Conservation (phyloP, 2,113 vertebrate species). For the Zosterops borbonicus region DNA sequence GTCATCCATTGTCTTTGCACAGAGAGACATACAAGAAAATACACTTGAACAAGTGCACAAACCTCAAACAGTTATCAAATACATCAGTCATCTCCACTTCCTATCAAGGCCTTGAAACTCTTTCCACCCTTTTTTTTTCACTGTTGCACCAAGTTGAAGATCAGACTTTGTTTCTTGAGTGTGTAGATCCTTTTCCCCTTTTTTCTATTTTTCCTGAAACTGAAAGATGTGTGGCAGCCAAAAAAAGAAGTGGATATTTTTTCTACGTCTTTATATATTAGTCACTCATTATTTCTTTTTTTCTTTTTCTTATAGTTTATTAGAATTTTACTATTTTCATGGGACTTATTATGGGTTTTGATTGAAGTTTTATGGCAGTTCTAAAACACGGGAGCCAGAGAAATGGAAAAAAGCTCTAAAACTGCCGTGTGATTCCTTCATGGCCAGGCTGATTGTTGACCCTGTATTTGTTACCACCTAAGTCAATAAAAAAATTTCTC, state of each 20-base stretch:
- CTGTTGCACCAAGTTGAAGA: not conserved
- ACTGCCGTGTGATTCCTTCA: not conserved
- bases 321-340: not conserved
- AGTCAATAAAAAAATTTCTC: not conserved
- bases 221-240: not conserved
- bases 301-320: not conserved
- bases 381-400: not conserved
- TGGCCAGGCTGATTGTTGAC: not conserved
- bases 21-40: not conserved
- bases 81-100: not conserved
- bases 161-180: not conserved
- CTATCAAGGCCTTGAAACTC: fast-evolving
- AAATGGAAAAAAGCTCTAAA: not conserved
- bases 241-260: not conserved
- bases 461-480: not conserved
- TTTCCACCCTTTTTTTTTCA: not conserved
- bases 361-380: not conserved
- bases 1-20: not conserved
- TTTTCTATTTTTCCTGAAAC: not conserved
- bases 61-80: not conserved
- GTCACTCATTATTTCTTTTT: not conserved
- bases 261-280: not conserved
- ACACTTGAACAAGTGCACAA: not conserved
- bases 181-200: not conserved
- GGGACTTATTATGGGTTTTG: not conserved